Conservation (phyloP, 2,113 vertebrate species). For the Anhinga rufa region DNA sequence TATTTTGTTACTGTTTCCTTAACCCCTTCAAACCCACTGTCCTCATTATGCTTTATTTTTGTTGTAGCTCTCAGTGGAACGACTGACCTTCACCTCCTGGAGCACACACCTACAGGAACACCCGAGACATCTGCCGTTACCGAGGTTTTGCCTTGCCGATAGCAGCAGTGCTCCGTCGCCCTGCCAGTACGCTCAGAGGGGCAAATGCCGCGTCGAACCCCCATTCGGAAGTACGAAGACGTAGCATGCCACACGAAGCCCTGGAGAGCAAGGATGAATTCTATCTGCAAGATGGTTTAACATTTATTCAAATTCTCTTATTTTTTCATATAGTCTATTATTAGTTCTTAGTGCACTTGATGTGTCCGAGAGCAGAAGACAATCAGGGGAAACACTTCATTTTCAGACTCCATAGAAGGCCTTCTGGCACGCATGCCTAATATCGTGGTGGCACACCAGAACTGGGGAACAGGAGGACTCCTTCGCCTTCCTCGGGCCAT, state of each 20-base stretch:
- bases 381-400: neutral
- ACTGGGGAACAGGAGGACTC: neutral
- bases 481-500: neutral
- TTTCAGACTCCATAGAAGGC: neutral
- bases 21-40: neutral
- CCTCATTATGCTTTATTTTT: neutral
- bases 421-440: neutral
- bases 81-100: accelerated
- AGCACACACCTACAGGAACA: neutral
- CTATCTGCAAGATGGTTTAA: neutral
- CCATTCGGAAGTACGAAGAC: neutral
- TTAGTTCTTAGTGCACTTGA: neutral
- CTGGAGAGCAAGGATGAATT: neutral
- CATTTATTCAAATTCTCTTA: neutral
- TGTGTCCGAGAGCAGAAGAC: neutral
- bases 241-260: neutral
- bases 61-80: neutral
- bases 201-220: neutral
- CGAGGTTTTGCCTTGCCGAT: neutral
- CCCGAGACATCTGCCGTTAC: neutral
- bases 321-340: neutral
- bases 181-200: neutral
- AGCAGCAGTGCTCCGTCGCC: neutral
- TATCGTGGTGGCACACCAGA: neutral
- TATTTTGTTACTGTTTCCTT: neutral